Base-by-base conservation (phyloP, 2,113 vertebrate species). In the Varanus salvator region DNA sequence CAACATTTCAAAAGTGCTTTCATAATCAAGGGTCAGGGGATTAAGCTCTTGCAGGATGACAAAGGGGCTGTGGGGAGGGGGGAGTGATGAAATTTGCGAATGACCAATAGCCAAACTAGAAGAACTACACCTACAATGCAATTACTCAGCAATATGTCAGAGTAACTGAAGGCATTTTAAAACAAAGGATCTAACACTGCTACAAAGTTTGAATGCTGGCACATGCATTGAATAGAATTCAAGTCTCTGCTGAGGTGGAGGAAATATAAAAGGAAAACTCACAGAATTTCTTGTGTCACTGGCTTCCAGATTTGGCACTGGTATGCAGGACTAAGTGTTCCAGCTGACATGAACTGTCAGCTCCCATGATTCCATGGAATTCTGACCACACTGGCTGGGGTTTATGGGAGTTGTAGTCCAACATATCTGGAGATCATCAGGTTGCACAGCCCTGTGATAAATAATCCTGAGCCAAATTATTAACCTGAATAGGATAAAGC, bases 1-100 rank as follows among this genome's bases (percentile, higher is more conserved):
- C 60, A 91, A 83, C 78, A 87, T 78, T 84, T 90, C 75, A 77
- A 84, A 90, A 90, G 72, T 80, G 77, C 85, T 91, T 91, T 90
- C 4, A 0, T 88, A 87, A 60, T 84, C 31, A 86, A 11, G 4
- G 69, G 91, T 80, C 38, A 91, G 81, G 74, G 77, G 87, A 92
- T 87, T 75, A 38, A 48, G 88, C 52, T 71, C 91, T 86, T 80
- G 50, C 12, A 57, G 66, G 29, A 38, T 72, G 21, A 60, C n/a
- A 66, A 7, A 34, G 54, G 88, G 48, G 29, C 38, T 34, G 54
- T 44, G 88, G 38, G 29, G n/a, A 31, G 34, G n/a, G 17, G 2
- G 54, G 6, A 0, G 14, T 4, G n/a, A 68, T 71, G 5, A 44
- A 31, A 64, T 86, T 85, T 85, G 91, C 78, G 6, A 80, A 54